phyloP scores from a whole-genome alignment of 2,888 invertebrate species.

The Bombyx huttoni region DNA sequence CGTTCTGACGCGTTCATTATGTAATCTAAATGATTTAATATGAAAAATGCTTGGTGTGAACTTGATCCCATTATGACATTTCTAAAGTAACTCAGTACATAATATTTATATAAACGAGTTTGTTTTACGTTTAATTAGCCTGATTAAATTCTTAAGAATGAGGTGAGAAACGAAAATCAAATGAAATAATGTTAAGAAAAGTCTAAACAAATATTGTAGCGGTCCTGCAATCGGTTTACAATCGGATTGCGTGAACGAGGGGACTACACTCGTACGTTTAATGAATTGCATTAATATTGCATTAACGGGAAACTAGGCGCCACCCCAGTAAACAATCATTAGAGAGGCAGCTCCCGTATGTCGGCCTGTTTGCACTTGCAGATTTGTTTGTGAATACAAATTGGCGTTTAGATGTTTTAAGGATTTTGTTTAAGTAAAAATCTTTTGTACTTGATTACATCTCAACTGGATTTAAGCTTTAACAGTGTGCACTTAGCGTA shows the following conservation, averaged over 20 bases:
- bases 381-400: slow-evolving; percentile 70
- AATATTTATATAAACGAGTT: too few species aligned
- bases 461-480: too few species aligned
- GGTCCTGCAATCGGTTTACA: slow-evolving; percentile 1
- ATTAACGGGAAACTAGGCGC: slow-evolving; percentile 64
- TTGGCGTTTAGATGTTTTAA: slow-evolving; percentile 35
- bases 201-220: background rate
- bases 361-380: slow-evolving; percentile 39
- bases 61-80: too few species aligned
- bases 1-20: too few species aligned
- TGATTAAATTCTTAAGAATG: too few species aligned
- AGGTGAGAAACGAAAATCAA: too few species aligned
- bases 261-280: slow-evolving; percentile 62
- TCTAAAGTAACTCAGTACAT: too few species aligned
- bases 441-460: slow-evolving; percentile 5
- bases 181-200: too few species aligned
- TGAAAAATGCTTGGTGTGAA: too few species aligned
- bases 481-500: too few species aligned
- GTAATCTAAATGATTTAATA: too few species aligned
- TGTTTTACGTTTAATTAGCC: too few species aligned
- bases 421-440: slow-evolving; percentile 7
- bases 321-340: slow-evolving; percentile 67
- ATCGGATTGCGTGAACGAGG: slow-evolving; percentile 13
- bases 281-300: slow-evolving; percentile 74
- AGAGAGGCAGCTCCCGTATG: slow-evolving; percentile 30